Evolutionary conservation across 2,797 vertebrate genomes (phyloP).

Genomic region (Macrochelys suwanniensis): DNA sequence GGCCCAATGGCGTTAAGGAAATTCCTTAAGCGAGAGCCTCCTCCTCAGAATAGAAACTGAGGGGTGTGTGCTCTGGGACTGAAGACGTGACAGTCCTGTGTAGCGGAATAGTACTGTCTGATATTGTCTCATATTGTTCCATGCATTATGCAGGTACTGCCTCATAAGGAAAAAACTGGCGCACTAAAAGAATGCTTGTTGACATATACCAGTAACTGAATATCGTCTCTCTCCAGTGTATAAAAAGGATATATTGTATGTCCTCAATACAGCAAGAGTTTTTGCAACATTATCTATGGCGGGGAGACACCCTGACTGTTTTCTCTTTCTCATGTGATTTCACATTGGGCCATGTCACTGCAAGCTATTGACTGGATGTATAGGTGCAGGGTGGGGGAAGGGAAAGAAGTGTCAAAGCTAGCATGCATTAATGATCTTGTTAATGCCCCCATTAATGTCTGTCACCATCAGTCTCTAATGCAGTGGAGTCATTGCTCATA

Average conservation of each 20-base stretch:
- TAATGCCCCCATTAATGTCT: neutral
- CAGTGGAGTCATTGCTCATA: neutral
- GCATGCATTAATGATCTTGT: neutral
- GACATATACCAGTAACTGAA: neutral
- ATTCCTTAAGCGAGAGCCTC: neutral
- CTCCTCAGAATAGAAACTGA: neutral
- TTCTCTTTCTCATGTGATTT: neutral
- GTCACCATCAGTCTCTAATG: neutral
- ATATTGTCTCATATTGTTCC: neutral
- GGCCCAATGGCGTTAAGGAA: neutral
- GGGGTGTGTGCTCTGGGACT: too few species aligned
- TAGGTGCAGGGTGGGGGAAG: neutral
- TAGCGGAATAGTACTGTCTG: fast-evolving
- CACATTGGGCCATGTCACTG: neutral
- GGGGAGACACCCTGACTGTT: neutral
- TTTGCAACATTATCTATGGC: neutral
- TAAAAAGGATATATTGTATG: neutral
- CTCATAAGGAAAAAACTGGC: neutral
- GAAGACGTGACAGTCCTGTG: neutral
- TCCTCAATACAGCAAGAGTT: neutral
- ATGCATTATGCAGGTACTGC: neutral
- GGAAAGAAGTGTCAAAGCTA: neutral
- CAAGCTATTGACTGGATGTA: neutral
- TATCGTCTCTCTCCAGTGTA: neutral
- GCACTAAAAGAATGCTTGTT: neutral